Evolutionary conservation across 2,797 vertebrate species (phyloP).

Genomic region (Halcyon chelicuti): DNA sequence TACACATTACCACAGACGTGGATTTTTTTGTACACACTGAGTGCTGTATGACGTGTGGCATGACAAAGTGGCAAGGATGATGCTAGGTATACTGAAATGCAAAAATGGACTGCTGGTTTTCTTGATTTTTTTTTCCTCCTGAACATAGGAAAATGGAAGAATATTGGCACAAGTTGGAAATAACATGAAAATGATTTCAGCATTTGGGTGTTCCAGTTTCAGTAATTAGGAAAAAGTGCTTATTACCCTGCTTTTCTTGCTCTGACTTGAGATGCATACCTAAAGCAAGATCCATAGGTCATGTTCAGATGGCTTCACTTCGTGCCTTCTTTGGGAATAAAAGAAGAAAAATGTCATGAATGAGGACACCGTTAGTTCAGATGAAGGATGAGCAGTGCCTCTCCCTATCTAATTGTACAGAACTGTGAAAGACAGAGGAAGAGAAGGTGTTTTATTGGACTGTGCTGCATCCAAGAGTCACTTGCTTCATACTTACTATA

Average conservation of each 20-base stretch:
- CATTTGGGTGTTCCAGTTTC: background rate
- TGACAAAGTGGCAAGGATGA: background rate
- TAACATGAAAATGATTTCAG: background rate
- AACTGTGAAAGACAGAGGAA: background rate
- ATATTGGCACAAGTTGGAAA: background rate
- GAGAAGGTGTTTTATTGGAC: background rate
- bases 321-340: background rate
- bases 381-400: background rate
- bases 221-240: background rate
- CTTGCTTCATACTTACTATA: background rate
- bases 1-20: background rate
- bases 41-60: background rate
- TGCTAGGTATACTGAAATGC: background rate
- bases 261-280: background rate
- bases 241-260: background rate
- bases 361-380: background rate
- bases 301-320: background rate
- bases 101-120: background rate
- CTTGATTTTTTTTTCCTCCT: background rate
- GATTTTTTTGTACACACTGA: background rate
- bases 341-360: background rate
- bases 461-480: background rate
- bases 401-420: background rate
- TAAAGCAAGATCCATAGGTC: background rate
- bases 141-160: background rate